Evolutionary conservation across 2,113 vertebrate genomes (phyloP).

Genomic region (Brachionichthys hirsutus): DNA sequence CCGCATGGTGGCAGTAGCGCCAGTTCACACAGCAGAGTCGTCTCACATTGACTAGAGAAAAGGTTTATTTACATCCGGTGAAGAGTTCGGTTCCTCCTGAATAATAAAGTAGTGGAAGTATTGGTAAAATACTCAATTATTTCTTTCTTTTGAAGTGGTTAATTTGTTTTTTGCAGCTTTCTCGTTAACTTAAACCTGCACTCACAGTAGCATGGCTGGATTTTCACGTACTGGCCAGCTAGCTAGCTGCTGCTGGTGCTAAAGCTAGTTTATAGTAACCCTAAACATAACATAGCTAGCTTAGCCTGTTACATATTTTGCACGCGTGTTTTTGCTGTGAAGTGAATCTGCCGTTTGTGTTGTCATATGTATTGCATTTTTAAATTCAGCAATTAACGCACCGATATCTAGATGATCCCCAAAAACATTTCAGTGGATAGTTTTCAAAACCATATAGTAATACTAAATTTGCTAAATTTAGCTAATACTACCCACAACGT

Average conservation of each 20-base stretch:
- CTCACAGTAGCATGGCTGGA: not conserved
- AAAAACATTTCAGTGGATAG: too few species aligned
- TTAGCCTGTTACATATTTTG: not conserved
- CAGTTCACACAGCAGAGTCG: not conserved
- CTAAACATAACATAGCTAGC: slow-evolving; percentile 15
- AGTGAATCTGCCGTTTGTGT: too few species aligned
- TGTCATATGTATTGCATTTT: too few species aligned
- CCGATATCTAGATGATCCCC: too few species aligned
- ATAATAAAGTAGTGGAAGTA: slow-evolving; percentile 42
- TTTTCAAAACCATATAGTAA: too few species aligned
- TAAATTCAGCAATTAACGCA: too few species aligned
- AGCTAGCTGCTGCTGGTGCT: slow-evolving; percentile 17
- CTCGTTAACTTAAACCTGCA: not conserved
- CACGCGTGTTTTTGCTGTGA: too few species aligned
- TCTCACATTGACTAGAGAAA: not conserved
- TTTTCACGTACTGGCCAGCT: not conserved
- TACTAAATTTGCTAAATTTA: too few species aligned
- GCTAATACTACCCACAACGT: too few species aligned
- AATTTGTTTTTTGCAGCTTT: rapidly evolving
- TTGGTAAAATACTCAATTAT: slow-evolving; percentile 39
- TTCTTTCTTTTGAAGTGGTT: not conserved
- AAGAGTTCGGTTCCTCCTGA: slow-evolving; percentile 19
- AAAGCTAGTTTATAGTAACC: slow-evolving; percentile 18
- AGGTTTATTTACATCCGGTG: slow-evolving; percentile 65
- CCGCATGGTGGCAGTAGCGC: slow-evolving; percentile 42